phyloP scores from a whole-genome alignment of 2,113 vertebrate genomes.

The Bambusicola thoracicus region DNA sequence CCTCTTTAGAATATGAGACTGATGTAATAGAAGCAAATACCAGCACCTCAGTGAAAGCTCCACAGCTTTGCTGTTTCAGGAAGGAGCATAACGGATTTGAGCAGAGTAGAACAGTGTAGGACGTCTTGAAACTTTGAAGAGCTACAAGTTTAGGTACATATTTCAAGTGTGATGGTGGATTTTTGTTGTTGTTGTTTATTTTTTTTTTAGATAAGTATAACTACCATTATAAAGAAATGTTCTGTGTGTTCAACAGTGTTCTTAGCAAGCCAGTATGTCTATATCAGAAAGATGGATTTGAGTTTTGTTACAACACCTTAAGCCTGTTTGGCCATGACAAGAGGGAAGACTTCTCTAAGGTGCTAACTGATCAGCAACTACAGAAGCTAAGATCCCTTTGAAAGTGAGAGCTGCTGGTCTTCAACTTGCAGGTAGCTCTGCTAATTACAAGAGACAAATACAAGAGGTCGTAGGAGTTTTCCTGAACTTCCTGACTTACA shows the following conservation, averaged over 20 bases:
- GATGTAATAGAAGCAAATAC: constrained; percentile 53
- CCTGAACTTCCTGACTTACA: not conserved
- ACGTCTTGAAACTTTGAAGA: constrained; percentile 49
- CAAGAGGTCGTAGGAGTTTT: not conserved
- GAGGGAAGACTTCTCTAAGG: not conserved
- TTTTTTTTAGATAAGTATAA: not conserved
- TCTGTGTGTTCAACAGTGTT: not conserved
- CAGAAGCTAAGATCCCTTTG: not conserved
- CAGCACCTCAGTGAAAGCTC: constrained; percentile 2
- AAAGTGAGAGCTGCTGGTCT: not conserved
- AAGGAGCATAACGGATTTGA: constrained; percentile 27
- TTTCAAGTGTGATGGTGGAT: not conserved
- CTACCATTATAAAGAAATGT: not conserved
- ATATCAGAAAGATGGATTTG: not conserved
- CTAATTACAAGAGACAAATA: not conserved
- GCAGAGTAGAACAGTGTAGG: constrained; percentile 16
- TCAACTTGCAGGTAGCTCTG: not conserved
- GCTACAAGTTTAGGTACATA: constrained; percentile 51
- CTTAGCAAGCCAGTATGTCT: not conserved
- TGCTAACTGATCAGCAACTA: not conserved
- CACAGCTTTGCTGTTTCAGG: constrained; percentile 45
- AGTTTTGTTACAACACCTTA: not conserved
- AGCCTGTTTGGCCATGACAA: not conserved
- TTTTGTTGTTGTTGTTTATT: not conserved
- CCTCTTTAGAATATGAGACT: not conserved